Base-by-base conservation (phyloP, 2,797 vertebrate species). In the Eulemur mongoz region DNA sequence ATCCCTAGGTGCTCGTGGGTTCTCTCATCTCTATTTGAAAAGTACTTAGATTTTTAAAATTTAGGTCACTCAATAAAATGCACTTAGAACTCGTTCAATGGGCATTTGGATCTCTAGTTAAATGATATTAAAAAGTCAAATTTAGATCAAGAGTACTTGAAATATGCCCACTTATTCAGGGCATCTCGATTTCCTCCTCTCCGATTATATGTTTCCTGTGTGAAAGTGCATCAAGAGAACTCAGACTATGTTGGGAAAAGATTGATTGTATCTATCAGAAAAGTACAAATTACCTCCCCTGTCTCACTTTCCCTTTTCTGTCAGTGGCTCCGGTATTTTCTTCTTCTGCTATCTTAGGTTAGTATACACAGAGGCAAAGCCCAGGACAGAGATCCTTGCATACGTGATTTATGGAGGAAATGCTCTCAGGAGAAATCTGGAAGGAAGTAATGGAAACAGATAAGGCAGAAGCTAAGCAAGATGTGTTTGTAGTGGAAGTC, bases 1-100 rank as follows among this genome's bases (percentile, higher is more conserved):
- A 96, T 97, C 94, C 84, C 82, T 81, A 96, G 94, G 91, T 96
- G 67, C 93, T 97, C 79, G 40, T 9, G 52, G 84, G 63, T 67
- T 97, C 89, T 91, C 92, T 43, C 85, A 65, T 93, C 81, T 95
- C n/a, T 73, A 59, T 92, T 93, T 93, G 89, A 90, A 85, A 91
- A 87, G 59, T 79, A 85, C 67, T 93, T 92, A 67, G 32, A 84
- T 59, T 95, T 79, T 95, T 70, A 84, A 97, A 93, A 92, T 95
- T 93, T 93, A 93, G 90, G 84, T 91, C 67, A 65, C 67, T 87
- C 52, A 30, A 69, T 72, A 93, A 88, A 97, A 89, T 11, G 7
- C 27, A 78, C 54, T 96, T 80, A 79, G 57, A 57, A 11, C 3
- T 10, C 48, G 18, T 73, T 96, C 86, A 59, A n/a, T 63, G 93